These are phyloP conservation scores for Gopherus flavomarginatus DNA, from an alignment of 2,113 vertebrate species.

Conservation along the genomic window DNA sequence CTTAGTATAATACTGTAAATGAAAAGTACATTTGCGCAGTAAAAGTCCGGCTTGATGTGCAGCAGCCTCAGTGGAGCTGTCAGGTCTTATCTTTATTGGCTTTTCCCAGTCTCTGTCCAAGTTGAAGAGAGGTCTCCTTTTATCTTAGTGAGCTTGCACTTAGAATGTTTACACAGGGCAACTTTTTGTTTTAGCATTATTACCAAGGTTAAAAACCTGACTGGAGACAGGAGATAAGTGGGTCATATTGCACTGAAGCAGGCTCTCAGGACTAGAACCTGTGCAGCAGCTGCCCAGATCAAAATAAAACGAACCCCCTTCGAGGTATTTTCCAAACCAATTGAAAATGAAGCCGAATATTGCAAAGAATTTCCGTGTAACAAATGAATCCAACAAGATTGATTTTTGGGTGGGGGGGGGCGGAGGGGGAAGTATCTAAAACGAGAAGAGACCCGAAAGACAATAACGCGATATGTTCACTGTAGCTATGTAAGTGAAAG, in stretches of 20 bases:
- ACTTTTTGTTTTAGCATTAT: not conserved
- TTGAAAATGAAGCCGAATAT: not conserved
- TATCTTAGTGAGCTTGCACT: constrained; percentile 83
- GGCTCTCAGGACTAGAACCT: too few relatives aligned
- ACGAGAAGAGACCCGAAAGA: too few relatives aligned
- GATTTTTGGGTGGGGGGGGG: too few relatives aligned
- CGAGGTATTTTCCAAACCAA: not conserved
- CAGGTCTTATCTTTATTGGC: constrained; percentile 94
- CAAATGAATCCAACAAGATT: not conserved
- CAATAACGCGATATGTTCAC: rapidly evolving
- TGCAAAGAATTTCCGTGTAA: not conserved
- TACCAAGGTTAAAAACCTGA: constrained; percentile 6
- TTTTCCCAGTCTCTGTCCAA: constrained; percentile 87
- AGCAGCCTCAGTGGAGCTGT: constrained; percentile 76
- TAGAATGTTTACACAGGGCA: constrained; percentile 81
- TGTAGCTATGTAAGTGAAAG: not conserved
- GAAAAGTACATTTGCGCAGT: constrained; percentile 55
- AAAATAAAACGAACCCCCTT: not conserved
- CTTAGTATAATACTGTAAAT: not conserved
- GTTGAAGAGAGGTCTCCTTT: constrained; percentile 85
- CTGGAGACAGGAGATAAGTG: not conserved
- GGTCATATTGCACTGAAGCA: not conserved
- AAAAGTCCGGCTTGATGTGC: constrained; percentile 76
- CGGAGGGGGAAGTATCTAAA: too few relatives aligned
- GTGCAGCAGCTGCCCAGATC: not conserved